phyloP scores from a whole-genome alignment of 2,113 vertebrate genomes.

The Channa argus region DNA sequence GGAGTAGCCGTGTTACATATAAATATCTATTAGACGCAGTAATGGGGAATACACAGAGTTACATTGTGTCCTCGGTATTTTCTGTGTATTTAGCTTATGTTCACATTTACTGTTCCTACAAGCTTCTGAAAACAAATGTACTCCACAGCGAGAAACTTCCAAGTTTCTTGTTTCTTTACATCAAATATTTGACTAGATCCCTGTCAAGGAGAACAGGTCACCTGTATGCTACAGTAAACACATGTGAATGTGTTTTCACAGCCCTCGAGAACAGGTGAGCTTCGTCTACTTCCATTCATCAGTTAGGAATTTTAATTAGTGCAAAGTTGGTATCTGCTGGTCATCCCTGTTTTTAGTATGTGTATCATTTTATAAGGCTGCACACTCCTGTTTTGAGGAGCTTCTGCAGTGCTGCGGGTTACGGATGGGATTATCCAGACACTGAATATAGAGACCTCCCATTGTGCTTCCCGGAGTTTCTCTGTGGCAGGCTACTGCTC shows the following conservation, averaged over 20 bases:
- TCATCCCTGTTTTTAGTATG: too few relatives aligned
- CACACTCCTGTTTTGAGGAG: slow-evolving; percentile 53
- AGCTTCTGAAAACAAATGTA: slow-evolving; percentile 25
- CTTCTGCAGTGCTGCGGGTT: slow-evolving; percentile 75
- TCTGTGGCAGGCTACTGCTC: slow-evolving; percentile 66
- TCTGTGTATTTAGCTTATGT: slow-evolving; percentile 49
- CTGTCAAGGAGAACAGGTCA: slow-evolving; percentile 41
- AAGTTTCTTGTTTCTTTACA: slow-evolving; percentile 50
- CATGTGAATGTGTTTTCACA: slow-evolving; percentile 40
- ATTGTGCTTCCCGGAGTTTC: slow-evolving; percentile 70
- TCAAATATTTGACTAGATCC: slow-evolving; percentile 39
- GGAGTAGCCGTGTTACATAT: neutral
- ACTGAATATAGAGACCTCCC: slow-evolving; percentile 77
- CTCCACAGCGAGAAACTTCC: slow-evolving; percentile 54
- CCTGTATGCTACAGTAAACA: neutral
- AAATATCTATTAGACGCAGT: accelerated
- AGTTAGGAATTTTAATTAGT: too few relatives aligned
- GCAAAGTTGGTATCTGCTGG: neutral
- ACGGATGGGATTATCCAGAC: slow-evolving; percentile 83
- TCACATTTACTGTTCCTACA: slow-evolving; percentile 64
- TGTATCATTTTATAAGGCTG: slow-evolving; percentile 40
- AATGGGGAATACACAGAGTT: slow-evolving; percentile 51
- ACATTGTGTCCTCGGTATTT: neutral
- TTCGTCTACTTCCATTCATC: too few relatives aligned
- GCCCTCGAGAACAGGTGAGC: slow-evolving; percentile 71